Conservation (phyloP, 2,797 vertebrate genomes). For the Melanotaenia maccullochi region DNA sequence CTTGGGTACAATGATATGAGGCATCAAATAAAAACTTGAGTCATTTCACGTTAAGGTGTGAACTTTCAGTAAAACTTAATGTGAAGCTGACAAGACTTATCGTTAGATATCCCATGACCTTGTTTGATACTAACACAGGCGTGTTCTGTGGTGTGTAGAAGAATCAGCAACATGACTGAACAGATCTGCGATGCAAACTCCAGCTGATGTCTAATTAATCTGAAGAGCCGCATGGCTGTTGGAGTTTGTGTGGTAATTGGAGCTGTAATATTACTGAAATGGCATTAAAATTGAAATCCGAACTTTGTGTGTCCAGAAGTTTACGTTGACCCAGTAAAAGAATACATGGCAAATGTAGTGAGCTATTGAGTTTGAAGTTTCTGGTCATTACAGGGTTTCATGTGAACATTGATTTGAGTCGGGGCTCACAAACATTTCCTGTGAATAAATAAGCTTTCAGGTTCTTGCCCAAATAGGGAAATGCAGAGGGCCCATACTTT, state of each 20-base stretch:
- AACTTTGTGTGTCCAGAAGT: slow-evolving; percentile 13
- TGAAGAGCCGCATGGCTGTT: slow-evolving; percentile 18
- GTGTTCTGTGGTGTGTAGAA: slow-evolving; percentile 33
- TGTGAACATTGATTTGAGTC: slow-evolving; percentile 33
- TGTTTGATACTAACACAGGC: slow-evolving; percentile 24
- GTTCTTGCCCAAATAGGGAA: slow-evolving; percentile 49
- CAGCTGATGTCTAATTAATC: slow-evolving; percentile 9
- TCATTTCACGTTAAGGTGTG: slow-evolving; percentile 46
- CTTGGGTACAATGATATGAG: slow-evolving; percentile 28
- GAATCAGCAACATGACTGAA: slow-evolving; percentile 21
- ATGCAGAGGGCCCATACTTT: slow-evolving; percentile 51
- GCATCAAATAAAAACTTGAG: slow-evolving; percentile 49
- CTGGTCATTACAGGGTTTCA: slow-evolving; percentile 38
- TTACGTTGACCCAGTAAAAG: slow-evolving; percentile 20
- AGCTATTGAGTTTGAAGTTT: slow-evolving; percentile 37
- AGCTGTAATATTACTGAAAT: slow-evolving; percentile 17
- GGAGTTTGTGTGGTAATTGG: slow-evolving; percentile 12
- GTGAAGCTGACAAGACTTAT: slow-evolving; percentile 29
- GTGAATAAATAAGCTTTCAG: slow-evolving; percentile 33
- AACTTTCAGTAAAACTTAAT: slow-evolving; percentile 47
- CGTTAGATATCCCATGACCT: slow-evolving; percentile 48
- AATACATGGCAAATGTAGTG: slow-evolving; percentile 38
- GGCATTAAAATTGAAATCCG: slow-evolving; percentile 7
- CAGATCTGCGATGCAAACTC: background rate
- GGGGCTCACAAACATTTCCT: slow-evolving; percentile 48